Percentiles rank a stretch among this genome's conserved stretches.
phyloP scores from a whole-genome alignment of 1,140 invertebrate genomes.

The Drosophila baimaii region DNA sequence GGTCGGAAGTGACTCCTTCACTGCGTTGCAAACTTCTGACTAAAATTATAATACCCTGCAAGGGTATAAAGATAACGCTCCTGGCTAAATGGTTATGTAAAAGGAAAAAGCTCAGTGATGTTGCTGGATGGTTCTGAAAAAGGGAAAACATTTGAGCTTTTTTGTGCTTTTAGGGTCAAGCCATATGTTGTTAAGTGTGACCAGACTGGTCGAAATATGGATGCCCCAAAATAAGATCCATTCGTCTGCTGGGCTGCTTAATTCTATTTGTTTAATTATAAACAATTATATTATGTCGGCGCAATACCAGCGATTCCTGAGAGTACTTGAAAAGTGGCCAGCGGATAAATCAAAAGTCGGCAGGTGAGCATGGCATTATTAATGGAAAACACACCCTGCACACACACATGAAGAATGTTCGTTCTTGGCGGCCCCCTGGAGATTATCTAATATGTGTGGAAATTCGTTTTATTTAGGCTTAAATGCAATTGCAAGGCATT shows the following conservation, averaged over 20 bases:
- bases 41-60: too few relatives aligned
- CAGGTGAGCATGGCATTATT: conserved; percentile 86
- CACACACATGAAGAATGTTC: conserved; percentile 45
- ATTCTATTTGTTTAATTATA: conserved; percentile 17
- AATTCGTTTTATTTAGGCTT: neutral
- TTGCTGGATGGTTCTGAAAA: too few relatives aligned
- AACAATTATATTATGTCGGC: conserved; percentile 85
- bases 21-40: too few relatives aligned
- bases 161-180: too few relatives aligned
- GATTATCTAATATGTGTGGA: conserved; percentile 69
- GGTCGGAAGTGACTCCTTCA: too few relatives aligned
- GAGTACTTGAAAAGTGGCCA: conserved; percentile 92
- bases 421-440: conserved; percentile 41
- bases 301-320: conserved; percentile 90
- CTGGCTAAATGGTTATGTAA: too few relatives aligned
- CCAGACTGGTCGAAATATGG: too few relatives aligned
- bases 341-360: conserved; percentile 89
- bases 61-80: too few relatives aligned
- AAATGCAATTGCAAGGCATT: neutral
- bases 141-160: too few relatives aligned
- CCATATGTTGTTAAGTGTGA: too few relatives aligned
- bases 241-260: conserved; percentile 16
- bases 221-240: too few relatives aligned
- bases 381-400: conserved; percentile 10
- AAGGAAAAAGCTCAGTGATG: too few relatives aligned